These are phyloP conservation scores for Megaceryle maxima DNA, from an alignment of 2,113 vertebrate species.

Conservation along the genomic window DNA sequence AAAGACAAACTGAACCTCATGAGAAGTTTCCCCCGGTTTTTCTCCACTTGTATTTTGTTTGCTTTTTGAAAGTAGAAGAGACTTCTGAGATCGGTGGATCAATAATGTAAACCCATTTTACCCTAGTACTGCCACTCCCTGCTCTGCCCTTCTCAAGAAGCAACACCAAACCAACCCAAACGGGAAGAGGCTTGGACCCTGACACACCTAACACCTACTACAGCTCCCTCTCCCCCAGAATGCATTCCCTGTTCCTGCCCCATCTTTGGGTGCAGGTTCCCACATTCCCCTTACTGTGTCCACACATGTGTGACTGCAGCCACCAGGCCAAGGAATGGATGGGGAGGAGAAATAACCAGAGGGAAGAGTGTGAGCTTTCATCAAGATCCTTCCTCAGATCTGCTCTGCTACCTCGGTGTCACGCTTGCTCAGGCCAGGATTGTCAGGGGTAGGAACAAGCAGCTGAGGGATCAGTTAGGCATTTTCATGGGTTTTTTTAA, in stretches of 20 bases:
- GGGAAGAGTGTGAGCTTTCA: not conserved
- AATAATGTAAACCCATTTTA: not conserved
- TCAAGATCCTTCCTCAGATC: not conserved
- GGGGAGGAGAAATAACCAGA: not conserved
- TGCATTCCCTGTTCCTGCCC: not conserved
- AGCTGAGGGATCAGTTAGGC: not conserved
- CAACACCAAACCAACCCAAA: not conserved
- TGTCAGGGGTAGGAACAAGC: not conserved
- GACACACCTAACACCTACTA: rapidly evolving
- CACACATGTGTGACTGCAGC: rapidly evolving
- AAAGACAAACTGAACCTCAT: not conserved
- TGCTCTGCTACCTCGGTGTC: not conserved
- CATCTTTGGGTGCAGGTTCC: not conserved
- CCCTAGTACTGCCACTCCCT: not conserved
- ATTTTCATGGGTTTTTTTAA: not conserved
- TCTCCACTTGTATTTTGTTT: not conserved
- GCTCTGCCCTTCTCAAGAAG: not conserved
- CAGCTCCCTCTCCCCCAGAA: not conserved
- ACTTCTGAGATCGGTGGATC: not conserved
- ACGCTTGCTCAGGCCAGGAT: not conserved
- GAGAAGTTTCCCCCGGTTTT: not conserved
- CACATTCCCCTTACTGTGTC: not conserved
- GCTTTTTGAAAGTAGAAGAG: not conserved
- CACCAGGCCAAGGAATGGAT: rapidly evolving
- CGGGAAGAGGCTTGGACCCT: rapidly evolving